phyloP scores from a whole-genome alignment of 1,140 invertebrate species.

The Cryptotermes secundus region DNA sequence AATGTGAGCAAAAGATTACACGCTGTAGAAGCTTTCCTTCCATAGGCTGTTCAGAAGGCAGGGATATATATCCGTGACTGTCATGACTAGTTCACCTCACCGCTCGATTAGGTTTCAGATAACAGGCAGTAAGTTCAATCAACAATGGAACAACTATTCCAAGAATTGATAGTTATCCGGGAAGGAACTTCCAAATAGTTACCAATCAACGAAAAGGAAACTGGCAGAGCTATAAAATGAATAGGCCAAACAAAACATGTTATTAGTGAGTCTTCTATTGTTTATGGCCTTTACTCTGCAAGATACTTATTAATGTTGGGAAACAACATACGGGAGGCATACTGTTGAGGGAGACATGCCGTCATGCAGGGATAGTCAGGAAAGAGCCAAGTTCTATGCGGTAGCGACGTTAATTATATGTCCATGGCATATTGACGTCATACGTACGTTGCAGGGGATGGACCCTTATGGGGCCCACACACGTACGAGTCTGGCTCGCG shows the following conservation, averaged over 20 bases:
- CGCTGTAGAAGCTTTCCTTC: background rate
- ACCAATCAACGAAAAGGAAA: slow-evolving; percentile 1
- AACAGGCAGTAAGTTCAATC: background rate
- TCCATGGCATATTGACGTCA: background rate
- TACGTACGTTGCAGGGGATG: no score
- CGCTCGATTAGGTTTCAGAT: background rate
- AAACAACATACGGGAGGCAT: background rate
- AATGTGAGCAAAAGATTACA: background rate
- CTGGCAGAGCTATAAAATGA: background rate
- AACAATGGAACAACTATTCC: background rate
- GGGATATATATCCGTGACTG: background rate
- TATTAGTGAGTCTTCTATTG: background rate
- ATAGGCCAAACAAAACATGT: background rate
- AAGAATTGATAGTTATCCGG: background rate
- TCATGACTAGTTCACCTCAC: background rate
- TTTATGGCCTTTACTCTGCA: background rate
- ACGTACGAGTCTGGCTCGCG: no score
- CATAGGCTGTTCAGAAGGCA: background rate
- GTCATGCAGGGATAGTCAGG: background rate
- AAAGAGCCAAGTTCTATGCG: background rate
- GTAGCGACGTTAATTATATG: background rate
- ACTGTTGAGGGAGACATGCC: background rate
- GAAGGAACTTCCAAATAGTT: background rate
- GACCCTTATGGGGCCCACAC: no score
- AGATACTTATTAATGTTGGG: background rate